A percentile compares a stretch with the other conserved stretches of the same genome.
These are phyloP conservation scores for Heptranchias perlo DNA, from an alignment of 2,113 vertebrate species.

Conservation along the genomic window DNA sequence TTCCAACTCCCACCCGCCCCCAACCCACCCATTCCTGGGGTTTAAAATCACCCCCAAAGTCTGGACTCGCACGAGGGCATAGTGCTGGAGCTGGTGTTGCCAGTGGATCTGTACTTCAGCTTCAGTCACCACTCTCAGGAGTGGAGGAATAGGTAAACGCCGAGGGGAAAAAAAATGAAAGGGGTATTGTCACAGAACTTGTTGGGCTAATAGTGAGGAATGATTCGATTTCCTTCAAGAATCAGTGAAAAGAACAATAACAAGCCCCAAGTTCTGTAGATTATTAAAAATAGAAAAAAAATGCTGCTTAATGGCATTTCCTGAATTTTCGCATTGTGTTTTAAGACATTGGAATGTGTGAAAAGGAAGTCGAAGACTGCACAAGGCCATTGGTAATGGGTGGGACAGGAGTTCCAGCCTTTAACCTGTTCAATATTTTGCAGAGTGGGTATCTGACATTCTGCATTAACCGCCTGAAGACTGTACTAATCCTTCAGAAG, in stretches of 20 bases:
- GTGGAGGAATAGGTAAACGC: background rate
- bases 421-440: background rate
- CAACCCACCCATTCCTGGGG: too few relatives aligned
- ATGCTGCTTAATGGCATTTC: background rate
- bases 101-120: background rate
- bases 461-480: too few relatives aligned
- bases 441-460: background rate
- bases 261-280: background rate
- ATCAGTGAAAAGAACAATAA: background rate
- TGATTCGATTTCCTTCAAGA: conserved; percentile 28
- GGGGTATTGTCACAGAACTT: background rate
- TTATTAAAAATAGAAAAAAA: background rate
- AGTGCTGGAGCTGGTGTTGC: too few relatives aligned
- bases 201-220: background rate
- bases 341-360: background rate
- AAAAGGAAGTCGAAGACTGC: background rate
- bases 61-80: too few relatives aligned
- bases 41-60: too few relatives aligned
- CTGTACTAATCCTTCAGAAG: background rate
- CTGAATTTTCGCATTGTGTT: background rate
- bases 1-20: too few relatives aligned
- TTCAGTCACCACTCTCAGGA: background rate
- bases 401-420: background rate
- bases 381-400: background rate
- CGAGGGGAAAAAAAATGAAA: background rate